These are phyloP conservation scores for Prionace glauca DNA, from an alignment of 2,797 vertebrate genomes.

Conservation along the genomic window DNA sequence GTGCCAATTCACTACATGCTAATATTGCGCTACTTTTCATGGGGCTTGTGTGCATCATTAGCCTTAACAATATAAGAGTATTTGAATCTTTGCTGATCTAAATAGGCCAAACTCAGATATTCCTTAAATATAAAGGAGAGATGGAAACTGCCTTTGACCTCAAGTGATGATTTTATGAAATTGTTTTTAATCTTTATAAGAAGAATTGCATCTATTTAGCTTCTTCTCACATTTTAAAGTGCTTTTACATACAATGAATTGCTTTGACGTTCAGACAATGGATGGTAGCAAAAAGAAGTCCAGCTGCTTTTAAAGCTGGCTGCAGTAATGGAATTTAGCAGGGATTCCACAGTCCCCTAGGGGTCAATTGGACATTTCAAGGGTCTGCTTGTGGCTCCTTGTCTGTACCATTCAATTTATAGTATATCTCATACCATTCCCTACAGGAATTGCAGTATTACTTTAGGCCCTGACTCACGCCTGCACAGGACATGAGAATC, in stretches of 20 bases:
- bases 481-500: not conserved
- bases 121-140: not conserved
- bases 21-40: not conserved
- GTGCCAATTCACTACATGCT: not conserved
- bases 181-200: not conserved
- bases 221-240: not conserved
- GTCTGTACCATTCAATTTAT: not conserved
- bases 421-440: not conserved
- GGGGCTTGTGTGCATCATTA: too few species aligned
- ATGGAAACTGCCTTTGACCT: not conserved
- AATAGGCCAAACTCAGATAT: not conserved
- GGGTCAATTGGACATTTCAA: not conserved
- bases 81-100: not conserved
- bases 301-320: not conserved
- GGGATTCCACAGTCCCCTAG: not conserved
- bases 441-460: not conserved
- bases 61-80: not conserved
- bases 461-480: not conserved
- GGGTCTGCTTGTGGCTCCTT: not conserved
- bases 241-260: not conserved
- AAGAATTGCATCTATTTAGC: not conserved
- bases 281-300: not conserved
- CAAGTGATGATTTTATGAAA: not conserved
- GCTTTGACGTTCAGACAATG: not conserved
- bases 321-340: not conserved